A percentile compares a stretch with the other conserved stretches of the same genome.
phyloP scores from a whole-genome alignment of 2,888 invertebrate species.

The Timema podura region DNA sequence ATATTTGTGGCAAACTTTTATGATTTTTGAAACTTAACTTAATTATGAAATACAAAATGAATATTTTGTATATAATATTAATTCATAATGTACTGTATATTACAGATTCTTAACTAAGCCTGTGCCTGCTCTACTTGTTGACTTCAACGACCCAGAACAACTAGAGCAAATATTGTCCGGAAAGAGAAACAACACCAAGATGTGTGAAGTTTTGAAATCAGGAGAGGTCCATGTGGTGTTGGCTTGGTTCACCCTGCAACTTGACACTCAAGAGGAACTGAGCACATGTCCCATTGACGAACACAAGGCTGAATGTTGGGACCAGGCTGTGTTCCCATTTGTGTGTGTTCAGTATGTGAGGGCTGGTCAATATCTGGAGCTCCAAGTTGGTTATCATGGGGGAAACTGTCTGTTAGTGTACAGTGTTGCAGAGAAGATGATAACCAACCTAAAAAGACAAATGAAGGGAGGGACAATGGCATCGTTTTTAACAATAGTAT shows the following conservation, averaged over 20 bases:
- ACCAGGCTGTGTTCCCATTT: slow-evolving; percentile 68
- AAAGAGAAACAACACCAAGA: slow-evolving; percentile 37
- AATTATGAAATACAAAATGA: too few species aligned
- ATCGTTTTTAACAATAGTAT: slow-evolving; percentile 25
- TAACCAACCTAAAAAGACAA: neutral
- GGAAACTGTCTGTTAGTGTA: slow-evolving; percentile 42
- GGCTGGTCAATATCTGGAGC: slow-evolving; percentile 41
- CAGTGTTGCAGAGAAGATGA: slow-evolving; percentile 34
- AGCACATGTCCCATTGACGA: slow-evolving; percentile 55
- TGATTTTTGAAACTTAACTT: too few species aligned
- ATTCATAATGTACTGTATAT: slow-evolving; percentile 34
- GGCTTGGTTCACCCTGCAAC: slow-evolving; percentile 69
- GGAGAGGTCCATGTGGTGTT: slow-evolving; percentile 62
- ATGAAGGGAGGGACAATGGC: neutral
- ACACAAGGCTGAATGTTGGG: slow-evolving; percentile 59
- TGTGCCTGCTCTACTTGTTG: slow-evolving; percentile 52
- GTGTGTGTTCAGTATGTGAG: slow-evolving; percentile 36
- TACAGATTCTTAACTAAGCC: slow-evolving; percentile 56
- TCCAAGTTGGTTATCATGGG: slow-evolving; percentile 45
- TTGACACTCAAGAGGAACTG: slow-evolving; percentile 55
- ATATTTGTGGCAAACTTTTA: too few species aligned
- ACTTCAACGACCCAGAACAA: slow-evolving; percentile 55
- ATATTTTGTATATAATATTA: too few species aligned
- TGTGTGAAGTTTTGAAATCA: slow-evolving; percentile 44
- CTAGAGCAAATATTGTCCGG: slow-evolving; percentile 45